phyloP scores from a whole-genome alignment of 2,113 vertebrate genomes.

The Orycteropus afer region DNA sequence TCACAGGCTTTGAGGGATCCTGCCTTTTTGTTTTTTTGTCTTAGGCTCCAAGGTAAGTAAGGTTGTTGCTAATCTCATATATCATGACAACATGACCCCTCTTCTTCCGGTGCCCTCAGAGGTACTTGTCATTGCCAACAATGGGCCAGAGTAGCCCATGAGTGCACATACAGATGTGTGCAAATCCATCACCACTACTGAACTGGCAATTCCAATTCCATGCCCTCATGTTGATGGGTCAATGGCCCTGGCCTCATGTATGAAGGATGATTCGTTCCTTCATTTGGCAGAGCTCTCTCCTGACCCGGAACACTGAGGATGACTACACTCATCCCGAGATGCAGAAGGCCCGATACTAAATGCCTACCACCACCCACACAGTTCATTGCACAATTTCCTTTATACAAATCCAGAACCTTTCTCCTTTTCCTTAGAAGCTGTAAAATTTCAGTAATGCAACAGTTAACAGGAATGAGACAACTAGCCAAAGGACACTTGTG shows the following conservation, averaged over 20 bases:
- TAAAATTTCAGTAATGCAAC: neutral
- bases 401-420: constrained; percentile 5
- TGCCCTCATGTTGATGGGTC: neutral
- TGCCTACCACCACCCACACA: neutral
- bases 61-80: neutral
- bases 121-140: neutral
- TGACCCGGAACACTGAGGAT: constrained; percentile 54
- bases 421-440: neutral
- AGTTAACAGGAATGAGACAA: neutral
- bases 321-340: constrained; percentile 24
- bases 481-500: neutral
- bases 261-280: constrained; percentile 49
- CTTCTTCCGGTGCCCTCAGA: neutral
- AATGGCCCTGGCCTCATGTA: neutral
- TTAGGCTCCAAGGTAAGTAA: neutral
- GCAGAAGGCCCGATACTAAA: neutral
- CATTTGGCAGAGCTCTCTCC: constrained; percentile 31
- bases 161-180: neutral
- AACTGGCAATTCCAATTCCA: constrained; percentile 16
- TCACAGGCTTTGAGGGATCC: neutral
- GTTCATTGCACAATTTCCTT: constrained; percentile 53
- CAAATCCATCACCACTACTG: constrained; percentile 32
- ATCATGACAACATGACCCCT: neutral
- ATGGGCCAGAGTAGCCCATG: neutral
- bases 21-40: neutral